Base-by-base conservation (phyloP, 2,113 vertebrate species). In the Neofelis nebulosa region DNA sequence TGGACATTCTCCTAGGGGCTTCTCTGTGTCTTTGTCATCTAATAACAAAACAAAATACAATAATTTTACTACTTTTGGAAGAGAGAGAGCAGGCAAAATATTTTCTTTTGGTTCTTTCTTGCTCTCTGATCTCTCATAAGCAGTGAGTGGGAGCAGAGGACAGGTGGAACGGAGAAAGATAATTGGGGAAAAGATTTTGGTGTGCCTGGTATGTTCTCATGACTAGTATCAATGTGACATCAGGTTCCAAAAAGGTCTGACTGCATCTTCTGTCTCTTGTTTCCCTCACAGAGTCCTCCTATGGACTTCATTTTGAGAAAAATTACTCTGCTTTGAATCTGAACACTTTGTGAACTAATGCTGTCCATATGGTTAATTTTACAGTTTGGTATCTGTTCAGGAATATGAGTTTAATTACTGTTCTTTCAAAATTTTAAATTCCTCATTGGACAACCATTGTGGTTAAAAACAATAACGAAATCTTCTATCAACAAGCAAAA, bases 391-490 rank as follows among this genome's bases (percentile, higher is more conserved):
- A 74, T 74, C 93, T 7, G 55, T 95, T 90, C 12, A 68, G 86
- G 38, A 93, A 88, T 83, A 78, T 50, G 52, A 81, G 27, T 91
- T 88, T 93, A 87, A 78, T 96, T 82, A 52, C 66, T 87, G 0
- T 92, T 96, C 27, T 95, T 89, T 94, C 33, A 66, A 78, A 96
- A 84, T 73, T 92, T 95, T 69, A 48, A 80, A 76, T 95, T 97
- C 36, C 16, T 91, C 41, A 63, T 52, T 41, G 36, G 36, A 73
- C 29, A 84, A 48, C 81, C 27, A 81, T 7, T 7, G 2, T 80
- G 95, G 48, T 79, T 91, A 63, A 88, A 68, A 96, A 83, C 15
- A 89, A 52, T 29, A 74, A 36, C 15, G 80, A 31, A 81, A 2
- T 87, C 12, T 27, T 94, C 41, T 7, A 84, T 25, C 65, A 91